Percentiles rank a stretch among this genome's conserved stretches.
These are phyloP conservation scores for Bombus vancouverensis DNA, from an alignment of 1,140 invertebrate species.

Conservation along the genomic window DNA sequence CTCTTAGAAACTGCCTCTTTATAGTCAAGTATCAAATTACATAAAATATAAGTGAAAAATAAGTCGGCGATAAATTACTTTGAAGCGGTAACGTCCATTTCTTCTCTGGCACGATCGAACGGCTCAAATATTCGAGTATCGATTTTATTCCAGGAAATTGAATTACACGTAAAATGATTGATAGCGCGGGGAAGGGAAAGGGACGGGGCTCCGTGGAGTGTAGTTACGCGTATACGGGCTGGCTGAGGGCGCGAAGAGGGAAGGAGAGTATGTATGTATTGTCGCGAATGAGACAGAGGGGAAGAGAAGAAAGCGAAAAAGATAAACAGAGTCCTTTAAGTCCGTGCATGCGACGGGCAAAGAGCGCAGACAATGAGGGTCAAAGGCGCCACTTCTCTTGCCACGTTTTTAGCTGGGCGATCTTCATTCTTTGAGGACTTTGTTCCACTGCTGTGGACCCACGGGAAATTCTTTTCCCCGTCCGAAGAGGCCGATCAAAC, in stretches of 20 bases:
- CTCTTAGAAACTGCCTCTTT: too few relatives aligned
- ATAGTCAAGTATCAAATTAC: too few relatives aligned
- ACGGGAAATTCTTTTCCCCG: conserved; percentile 51
- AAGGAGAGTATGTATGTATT: conserved; percentile 38
- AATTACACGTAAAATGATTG: not conserved
- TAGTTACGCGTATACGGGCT: conserved; percentile 30
- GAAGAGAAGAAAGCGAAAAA: conserved; percentile 52
- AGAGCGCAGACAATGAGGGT: conserved; percentile 65
- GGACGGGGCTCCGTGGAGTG: conserved; percentile 2
- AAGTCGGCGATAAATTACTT: not conserved
- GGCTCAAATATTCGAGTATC: not conserved
- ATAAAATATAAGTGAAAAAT: too few relatives aligned
- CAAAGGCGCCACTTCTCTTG: conserved; percentile 72
- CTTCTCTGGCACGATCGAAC: not conserved
- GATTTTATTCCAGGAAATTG: not conserved
- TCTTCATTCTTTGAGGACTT: conserved; percentile 68
- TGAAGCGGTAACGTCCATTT: not conserved
- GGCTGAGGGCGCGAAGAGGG: not conserved
- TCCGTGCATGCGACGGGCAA: conserved; percentile 64
- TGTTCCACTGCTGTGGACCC: conserved; percentile 50
- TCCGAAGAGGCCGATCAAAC: conserved; percentile 62
- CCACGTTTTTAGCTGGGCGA: conserved; percentile 70
- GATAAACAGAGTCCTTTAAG: conserved; percentile 59
- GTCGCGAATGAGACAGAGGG: conserved; percentile 54
- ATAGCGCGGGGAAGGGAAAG: not conserved